These are phyloP conservation scores for Acanthurus leucopareius DNA, from an alignment of 2,797 vertebrate species.

Conservation along the genomic window DNA sequence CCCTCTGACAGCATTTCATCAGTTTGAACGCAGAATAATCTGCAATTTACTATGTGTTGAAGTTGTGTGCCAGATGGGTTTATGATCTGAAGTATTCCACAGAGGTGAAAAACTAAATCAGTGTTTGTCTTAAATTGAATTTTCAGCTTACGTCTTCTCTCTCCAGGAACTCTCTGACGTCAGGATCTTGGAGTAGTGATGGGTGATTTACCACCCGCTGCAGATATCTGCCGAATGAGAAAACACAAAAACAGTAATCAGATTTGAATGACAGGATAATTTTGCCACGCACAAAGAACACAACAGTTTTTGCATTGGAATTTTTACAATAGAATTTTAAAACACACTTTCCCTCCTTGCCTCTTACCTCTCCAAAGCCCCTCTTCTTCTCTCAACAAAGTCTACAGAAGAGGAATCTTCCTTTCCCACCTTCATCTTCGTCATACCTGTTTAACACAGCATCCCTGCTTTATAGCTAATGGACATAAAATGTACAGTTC, in stretches of 20 bases:
- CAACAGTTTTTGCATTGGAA: too few species aligned
- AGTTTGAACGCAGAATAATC: background rate
- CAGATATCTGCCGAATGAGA: constrained; percentile 87
- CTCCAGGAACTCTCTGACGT: constrained; percentile 97
- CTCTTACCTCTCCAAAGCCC: constrained; percentile 84
- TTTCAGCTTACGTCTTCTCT: constrained; percentile 92
- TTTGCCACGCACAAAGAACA: background rate
- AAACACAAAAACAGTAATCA: background rate
- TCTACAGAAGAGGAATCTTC: constrained; percentile 97
- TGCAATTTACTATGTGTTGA: too few species aligned
- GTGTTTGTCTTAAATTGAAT: background rate
- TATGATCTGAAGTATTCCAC: background rate
- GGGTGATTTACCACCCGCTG: constrained; percentile 94
- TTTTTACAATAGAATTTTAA: too few species aligned
- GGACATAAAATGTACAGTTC: background rate
- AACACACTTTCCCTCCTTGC: background rate
- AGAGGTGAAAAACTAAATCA: background rate
- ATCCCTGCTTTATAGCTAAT: background rate
- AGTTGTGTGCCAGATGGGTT: background rate
- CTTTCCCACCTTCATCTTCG: constrained; percentile 98
- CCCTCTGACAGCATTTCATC: background rate
- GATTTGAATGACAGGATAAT: background rate
- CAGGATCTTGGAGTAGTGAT: constrained; percentile 95
- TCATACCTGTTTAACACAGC: constrained; percentile 90
- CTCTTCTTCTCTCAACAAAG: constrained; percentile 95